Base-by-base conservation (phyloP, 2,797 vertebrate genomes). In the Stomatorhinus walkeri region DNA sequence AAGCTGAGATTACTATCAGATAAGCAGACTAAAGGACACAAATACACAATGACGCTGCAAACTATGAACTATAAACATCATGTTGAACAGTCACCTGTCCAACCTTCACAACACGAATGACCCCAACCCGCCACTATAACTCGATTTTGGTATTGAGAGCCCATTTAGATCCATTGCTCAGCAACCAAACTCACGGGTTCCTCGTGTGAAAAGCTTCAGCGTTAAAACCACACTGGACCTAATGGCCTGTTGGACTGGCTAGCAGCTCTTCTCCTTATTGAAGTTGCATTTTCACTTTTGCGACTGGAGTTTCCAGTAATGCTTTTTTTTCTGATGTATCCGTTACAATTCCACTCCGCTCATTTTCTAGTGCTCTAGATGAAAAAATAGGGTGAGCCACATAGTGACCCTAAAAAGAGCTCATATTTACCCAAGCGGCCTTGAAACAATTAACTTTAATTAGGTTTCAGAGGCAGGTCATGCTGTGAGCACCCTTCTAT, bases 361-460 rank as follows among this genome's bases (percentile, higher is more conserved):
- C 9, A 32, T 52, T 86, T 56, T 52, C 32, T n/a, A 86, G 2
- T 86, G 85, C 51, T 87, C 85, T 40, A 87, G 85, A 59, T 87
- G 85, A 56, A 87, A 59, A 87, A 87, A 87, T 84, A 56, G 51
- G 56, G 48, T 72, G 32, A 89, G 28, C 61, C 61, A n/a, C 24
- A 85, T 36, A 36, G 40, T 72, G 51, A 79, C 89, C 89, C 85
- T 64, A n/a, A 86, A 89, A 56, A 48, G 43, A 87, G n/a, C 85
- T 36, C 85, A 59, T 85, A 85, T 89, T 48, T 61, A 43, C 88
- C 81, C 88, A 85, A 61, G 79, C 7, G 88, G 76, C 36, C 81
- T 24, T n/a, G 24, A 81, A 89, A 59, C 88, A 89, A 89, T 89
- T 89, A 85, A 83, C 88, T 43, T 28, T 64, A 89, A 89, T 89